These are phyloP conservation scores for Dendronephthya gigantea DNA, from an alignment of 64 coral and sea anemone species.

Conservation along the genomic window DNA sequence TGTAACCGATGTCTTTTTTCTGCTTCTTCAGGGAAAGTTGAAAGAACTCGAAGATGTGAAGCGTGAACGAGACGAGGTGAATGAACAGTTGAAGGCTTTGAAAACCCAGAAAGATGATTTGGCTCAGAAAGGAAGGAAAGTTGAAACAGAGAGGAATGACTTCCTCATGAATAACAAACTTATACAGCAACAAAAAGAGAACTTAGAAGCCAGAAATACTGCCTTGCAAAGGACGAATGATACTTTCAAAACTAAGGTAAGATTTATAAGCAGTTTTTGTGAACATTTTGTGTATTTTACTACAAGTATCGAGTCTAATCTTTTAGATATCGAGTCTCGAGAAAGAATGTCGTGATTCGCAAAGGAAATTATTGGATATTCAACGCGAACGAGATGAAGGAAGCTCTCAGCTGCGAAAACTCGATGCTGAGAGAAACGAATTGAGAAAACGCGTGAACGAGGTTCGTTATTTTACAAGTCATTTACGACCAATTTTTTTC, in stretches of 20 bases:
- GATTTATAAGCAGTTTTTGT: background rate
- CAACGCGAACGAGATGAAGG: conserved; percentile 70
- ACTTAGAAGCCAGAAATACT: conserved; percentile 66
- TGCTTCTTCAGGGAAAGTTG: conserved; percentile 54
- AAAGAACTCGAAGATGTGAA: conserved; percentile 83
- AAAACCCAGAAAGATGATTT: conserved; percentile 78
- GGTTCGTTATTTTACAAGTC: too few relatives aligned
- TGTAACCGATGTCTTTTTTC: background rate
- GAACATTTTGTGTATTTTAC: background rate
- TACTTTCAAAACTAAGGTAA: conserved; percentile 55
- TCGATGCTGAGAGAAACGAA: conserved; percentile 66
- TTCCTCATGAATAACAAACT: conserved; percentile 88
- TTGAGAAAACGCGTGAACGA: conserved; percentile 33
- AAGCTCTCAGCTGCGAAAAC: conserved; percentile 64
- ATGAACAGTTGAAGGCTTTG: conserved; percentile 52
- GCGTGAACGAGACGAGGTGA: conserved; percentile 57
- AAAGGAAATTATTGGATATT: conserved; percentile 58
- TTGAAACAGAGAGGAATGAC: conserved; percentile 84
- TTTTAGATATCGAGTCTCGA: conserved; percentile 64
- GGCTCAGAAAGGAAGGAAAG: conserved; percentile 64
- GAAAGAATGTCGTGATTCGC: conserved; percentile 45
- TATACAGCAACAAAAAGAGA: conserved; percentile 86
- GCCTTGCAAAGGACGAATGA: conserved; percentile 58
- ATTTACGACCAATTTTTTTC: too few relatives aligned
- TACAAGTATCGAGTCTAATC: background rate